Evolutionary conservation across 1,140 invertebrate species (phyloP).

Genomic region (Drosophila melanica): DNA sequence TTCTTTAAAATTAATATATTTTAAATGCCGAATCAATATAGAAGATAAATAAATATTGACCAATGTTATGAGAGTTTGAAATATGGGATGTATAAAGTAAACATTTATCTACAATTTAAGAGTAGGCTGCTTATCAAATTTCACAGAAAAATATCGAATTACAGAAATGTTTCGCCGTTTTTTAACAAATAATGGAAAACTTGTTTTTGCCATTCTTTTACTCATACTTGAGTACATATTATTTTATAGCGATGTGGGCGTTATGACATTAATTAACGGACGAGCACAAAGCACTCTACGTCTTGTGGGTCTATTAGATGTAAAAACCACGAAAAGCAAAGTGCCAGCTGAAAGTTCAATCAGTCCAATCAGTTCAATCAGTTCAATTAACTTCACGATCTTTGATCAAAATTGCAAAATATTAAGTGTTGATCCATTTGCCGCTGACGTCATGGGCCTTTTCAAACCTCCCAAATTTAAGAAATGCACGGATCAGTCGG

Average conservation of each 20-base stretch:
- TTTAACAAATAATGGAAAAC: not conserved
- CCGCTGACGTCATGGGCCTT: slow-evolving; percentile 86
- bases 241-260: not conserved
- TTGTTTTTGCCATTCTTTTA: not conserved
- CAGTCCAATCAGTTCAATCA: no score
- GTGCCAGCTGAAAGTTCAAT: not conserved
- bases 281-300: not conserved
- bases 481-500: slow-evolving; percentile 84
- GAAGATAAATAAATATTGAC: no score
- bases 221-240: slow-evolving; percentile 22
- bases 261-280: not conserved
- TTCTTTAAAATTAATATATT: no score
- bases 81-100: no score
- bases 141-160: not conserved
- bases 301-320: not conserved
- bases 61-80: no score
- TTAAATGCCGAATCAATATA: not conserved
- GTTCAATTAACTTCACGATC: slow-evolving; percentile 44
- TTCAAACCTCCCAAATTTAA: slow-evolving; percentile 85
- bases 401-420: slow-evolving; percentile 47
- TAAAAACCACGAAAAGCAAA: not conserved
- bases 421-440: slow-evolving; percentile 86
- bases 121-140: not conserved
- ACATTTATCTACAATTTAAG: not conserved
- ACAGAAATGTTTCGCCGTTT: slow-evolving; percentile 30